Conservation (phyloP, 1,140 invertebrate species). For the Asobara japonica region DNA sequence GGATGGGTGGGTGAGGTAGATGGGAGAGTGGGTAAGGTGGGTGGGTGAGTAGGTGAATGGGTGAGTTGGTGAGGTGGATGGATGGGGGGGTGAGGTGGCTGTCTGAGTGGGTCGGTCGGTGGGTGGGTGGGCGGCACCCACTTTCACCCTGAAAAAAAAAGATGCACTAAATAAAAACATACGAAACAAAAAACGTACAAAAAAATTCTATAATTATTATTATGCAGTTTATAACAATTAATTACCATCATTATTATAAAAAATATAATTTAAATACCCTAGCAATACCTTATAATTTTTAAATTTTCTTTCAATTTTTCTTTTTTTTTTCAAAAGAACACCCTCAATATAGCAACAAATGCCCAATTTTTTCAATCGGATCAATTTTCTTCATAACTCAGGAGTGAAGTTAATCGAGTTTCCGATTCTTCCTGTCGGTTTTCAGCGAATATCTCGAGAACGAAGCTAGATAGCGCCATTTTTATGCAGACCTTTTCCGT, state of each 20-base stretch:
- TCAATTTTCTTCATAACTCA: not conserved
- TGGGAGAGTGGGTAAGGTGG: too few species aligned
- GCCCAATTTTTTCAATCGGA: not conserved
- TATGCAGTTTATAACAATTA: not conserved
- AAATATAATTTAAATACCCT: slow-evolving; percentile 7
- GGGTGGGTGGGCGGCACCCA: too few species aligned
- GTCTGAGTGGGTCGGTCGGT: too few species aligned
- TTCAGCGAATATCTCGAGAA: too few species aligned
- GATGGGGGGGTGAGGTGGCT: too few species aligned
- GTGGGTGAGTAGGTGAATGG: too few species aligned
- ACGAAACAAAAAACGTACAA: not conserved
- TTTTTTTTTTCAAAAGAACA: not conserved
- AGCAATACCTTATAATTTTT: not conserved
- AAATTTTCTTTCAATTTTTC: not conserved
- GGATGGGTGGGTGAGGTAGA: too few species aligned
- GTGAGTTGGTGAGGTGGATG: too few species aligned
- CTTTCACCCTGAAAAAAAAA: not conserved
- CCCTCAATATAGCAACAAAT: not conserved
- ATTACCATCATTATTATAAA: slow-evolving; percentile 7
- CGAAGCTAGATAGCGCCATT: too few species aligned
- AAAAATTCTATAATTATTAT: slow-evolving; percentile 11
- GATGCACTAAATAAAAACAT: not conserved
- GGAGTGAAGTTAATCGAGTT: too few species aligned
- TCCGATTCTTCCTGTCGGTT: too few species aligned
- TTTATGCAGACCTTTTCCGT: too few species aligned